Evolutionary conservation across 2,113 vertebrate genomes (phyloP).

Genomic region (Paracanthobrama guichenoti): DNA sequence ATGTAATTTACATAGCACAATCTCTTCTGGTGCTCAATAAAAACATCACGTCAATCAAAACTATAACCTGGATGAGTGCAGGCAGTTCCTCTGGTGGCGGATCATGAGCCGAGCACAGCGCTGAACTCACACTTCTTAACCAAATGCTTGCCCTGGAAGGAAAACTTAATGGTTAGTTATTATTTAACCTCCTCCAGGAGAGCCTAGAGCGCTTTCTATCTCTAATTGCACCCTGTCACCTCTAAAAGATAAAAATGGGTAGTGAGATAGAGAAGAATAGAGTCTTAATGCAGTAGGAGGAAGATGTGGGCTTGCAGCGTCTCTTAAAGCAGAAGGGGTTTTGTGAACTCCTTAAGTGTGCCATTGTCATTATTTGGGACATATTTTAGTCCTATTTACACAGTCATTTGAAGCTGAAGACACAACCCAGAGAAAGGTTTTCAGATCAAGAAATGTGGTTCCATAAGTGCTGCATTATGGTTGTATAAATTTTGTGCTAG

Average conservation of each 20-base stretch:
- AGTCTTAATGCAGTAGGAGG: conserved; percentile 45
- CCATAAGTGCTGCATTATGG: background rate
- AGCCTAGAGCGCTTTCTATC: conserved; percentile 67
- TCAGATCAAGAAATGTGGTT: background rate
- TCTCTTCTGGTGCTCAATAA: background rate
- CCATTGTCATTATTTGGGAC: conserved; percentile 3
- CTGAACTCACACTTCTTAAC: conserved; percentile 2
- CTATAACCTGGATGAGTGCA: background rate
- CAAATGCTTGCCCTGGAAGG: conserved; percentile 48
- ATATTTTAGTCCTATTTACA: background rate
- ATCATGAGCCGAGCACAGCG: conserved; percentile 9
- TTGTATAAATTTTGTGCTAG: background rate
- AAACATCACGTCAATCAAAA: background rate
- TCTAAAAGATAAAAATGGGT: conserved; percentile 52
- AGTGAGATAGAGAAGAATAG: conserved; percentile 55
- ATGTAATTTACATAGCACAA: background rate
- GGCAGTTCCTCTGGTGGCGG: background rate
- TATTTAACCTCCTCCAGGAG: conserved; percentile 69
- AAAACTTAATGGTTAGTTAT: conserved; percentile 65
- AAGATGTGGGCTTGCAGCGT: conserved; percentile 49
- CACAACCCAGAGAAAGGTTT: background rate
- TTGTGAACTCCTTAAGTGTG: background rate
- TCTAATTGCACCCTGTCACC: conserved; percentile 76
- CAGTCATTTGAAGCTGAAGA: background rate
- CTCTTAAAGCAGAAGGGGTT: conserved; percentile 43